Conservation (phyloP, 2,797 vertebrate species). For the Sebastes iracundus region DNA sequence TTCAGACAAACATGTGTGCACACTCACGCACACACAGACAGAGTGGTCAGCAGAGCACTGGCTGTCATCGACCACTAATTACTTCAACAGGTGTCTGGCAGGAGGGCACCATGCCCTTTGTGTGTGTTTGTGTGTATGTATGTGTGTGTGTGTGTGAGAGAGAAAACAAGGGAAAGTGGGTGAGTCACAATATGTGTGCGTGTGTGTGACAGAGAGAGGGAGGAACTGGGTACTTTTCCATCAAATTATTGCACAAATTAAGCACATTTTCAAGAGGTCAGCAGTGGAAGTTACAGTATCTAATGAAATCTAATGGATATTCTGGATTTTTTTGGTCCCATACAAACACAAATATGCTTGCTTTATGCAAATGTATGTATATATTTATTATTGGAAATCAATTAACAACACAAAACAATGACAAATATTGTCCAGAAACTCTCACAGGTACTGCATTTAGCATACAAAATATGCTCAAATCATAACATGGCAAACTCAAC, state of each 20-base stretch:
- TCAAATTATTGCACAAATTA: neutral
- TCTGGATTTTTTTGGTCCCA: neutral
- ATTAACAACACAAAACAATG: too few relatives aligned
- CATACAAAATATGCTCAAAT: too few relatives aligned
- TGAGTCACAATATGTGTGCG: neutral
- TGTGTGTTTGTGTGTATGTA: slow-evolving; percentile 1
- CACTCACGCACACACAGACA: neutral
- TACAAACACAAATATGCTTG: neutral
- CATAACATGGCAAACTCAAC: too few relatives aligned
- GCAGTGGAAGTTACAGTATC: neutral
- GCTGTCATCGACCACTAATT: slow-evolving; percentile 29
- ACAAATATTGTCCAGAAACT: too few relatives aligned
- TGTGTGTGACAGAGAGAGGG: neutral
- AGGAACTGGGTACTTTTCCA: neutral
- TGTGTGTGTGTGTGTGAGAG: neutral
- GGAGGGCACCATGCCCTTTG: neutral
- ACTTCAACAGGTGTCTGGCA: slow-evolving; percentile 13
- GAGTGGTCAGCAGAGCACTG: neutral
- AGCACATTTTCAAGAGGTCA: neutral
- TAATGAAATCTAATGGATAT: neutral
- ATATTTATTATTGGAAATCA: too few relatives aligned
- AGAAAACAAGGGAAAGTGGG: neutral
- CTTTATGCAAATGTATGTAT: too few relatives aligned
- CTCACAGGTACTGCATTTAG: too few relatives aligned
- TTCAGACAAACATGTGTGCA: neutral